phyloP scores from a whole-genome alignment of 1,140 invertebrate genomes.

The Heliothis virescens region DNA sequence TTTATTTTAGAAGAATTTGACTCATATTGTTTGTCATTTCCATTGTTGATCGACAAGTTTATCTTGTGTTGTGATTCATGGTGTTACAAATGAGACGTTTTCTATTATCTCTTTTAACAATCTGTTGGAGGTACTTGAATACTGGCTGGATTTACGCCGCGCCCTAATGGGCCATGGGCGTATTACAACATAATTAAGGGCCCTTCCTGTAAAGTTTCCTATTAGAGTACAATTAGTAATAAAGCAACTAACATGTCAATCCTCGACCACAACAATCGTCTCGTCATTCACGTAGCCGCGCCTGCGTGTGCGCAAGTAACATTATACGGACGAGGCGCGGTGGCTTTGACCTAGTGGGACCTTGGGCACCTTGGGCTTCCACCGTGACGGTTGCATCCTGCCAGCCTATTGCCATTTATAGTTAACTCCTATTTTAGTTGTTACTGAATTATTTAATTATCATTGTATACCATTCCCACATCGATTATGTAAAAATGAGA shows the following conservation, averaged over 20 bases:
- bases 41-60: neutral
- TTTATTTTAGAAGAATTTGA: neutral
- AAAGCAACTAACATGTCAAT: constrained; percentile 32
- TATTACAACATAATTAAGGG: neutral
- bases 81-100: neutral
- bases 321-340: constrained; percentile 38
- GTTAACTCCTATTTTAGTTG: neutral
- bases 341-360: constrained; percentile 53
- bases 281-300: constrained; percentile 19
- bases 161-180: neutral
- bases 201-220: neutral
- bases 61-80: neutral
- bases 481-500: neutral
- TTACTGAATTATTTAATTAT: constrained; percentile 19
- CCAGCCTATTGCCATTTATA: constrained; percentile 1
- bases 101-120: neutral
- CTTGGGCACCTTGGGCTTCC: constrained; percentile 41
- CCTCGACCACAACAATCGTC: constrained; percentile 23
- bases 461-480: neutral
- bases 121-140: too few species aligned
- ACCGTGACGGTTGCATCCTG: constrained; percentile 55
- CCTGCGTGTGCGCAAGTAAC: constrained; percentile 35
- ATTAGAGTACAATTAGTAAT: constrained; percentile 18
- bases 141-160: too few species aligned
- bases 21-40: neutral